Base-by-base conservation (phyloP, 2,113 vertebrate genomes). In the Spea multiplicata region DNA sequence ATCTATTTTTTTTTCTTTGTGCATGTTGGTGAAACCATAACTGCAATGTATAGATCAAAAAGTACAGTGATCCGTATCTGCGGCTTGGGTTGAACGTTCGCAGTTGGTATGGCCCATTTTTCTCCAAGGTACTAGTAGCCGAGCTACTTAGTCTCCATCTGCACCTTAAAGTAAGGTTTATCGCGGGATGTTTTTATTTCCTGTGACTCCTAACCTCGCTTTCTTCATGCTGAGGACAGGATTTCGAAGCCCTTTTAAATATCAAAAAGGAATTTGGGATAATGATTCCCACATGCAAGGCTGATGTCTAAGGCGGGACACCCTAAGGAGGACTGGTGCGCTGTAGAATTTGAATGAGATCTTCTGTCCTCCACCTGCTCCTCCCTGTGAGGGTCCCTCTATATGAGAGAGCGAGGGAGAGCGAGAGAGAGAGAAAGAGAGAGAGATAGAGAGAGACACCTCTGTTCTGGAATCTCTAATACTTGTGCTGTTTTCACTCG, bases 341-440 rank as follows among this genome's bases (percentile, higher is more conserved):
- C 30, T 30, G 30, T 30, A 30, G 66, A 69, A 44, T 77, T 48
- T 44, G 5, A 44, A 14, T 44, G 46, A 46, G 16, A 64, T 55
- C 76, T 71, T 78, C 76, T 78, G 76, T 71, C 70, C 5, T 57
- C 67, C 76, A 78, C 76, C 76, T 78, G 76, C 68, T 59, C 44
- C 67, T 64, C 66, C n/a, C 4, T 8, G 13, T 2, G 6, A 45
- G 44, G n/a, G 7, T 13, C 53, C 61, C 47, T 74, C 73, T 48
- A 4, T 47, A 75, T 66, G 47, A 44, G 3, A n/a, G 65, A 52
- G 48, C 10, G 65, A 3, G 5, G 64, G 30, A 66, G 47, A 66
- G 62, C 30, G 30, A 30, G 30, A 17, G 16, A 59, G 61, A n/a
- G 61, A 14, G 44, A 47, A 44, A 14, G 4, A 2, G 44, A 10